These are phyloP conservation scores for Eurytoma adleriae DNA, from an alignment of 2,888 invertebrate genomes.

Conservation along the genomic window DNA sequence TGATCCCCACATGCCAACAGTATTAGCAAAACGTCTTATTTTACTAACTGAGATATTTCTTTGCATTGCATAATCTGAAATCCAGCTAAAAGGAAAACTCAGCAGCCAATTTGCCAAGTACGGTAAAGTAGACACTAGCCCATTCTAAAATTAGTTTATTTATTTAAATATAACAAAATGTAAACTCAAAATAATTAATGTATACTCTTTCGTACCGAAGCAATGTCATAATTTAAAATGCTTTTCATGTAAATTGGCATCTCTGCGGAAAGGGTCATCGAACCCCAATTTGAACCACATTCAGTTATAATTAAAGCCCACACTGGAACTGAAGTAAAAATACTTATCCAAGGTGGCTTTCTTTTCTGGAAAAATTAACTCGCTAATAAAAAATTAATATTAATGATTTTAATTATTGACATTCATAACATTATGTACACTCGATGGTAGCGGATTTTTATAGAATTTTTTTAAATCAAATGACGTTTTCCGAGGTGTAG, in stretches of 20 bases:
- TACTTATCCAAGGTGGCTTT: constrained; percentile 81
- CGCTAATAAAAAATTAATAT: too few species aligned
- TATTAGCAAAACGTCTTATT: constrained; percentile 75
- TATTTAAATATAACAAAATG: neutral
- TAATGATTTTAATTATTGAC: too few species aligned
- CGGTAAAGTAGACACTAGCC: constrained; percentile 78
- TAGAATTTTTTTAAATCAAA: too few species aligned
- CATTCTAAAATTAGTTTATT: constrained; percentile 69
- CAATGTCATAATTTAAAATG: constrained; percentile 73
- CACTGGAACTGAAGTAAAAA: constrained; percentile 82
- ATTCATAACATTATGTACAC: neutral
- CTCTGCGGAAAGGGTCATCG: constrained; percentile 84
- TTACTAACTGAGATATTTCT: constrained; percentile 65
- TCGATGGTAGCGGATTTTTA: too few species aligned
- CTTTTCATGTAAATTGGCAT: constrained; percentile 83
- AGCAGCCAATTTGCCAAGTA: constrained; percentile 78
- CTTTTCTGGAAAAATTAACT: constrained; percentile 60
- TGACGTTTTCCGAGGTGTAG: too few species aligned
- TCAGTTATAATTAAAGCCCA: constrained; percentile 81
- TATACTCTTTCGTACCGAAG: constrained; percentile 2
- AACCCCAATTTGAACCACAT: constrained; percentile 85
- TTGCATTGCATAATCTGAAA: constrained; percentile 75
- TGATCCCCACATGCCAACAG: constrained; percentile 78
- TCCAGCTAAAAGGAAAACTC: constrained; percentile 76
- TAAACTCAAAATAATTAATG: neutral